Evolutionary conservation across 2,888 invertebrate species (phyloP), one percentile per base, ranked within the genome.

Genomic region (Idaea straminata): DNA sequence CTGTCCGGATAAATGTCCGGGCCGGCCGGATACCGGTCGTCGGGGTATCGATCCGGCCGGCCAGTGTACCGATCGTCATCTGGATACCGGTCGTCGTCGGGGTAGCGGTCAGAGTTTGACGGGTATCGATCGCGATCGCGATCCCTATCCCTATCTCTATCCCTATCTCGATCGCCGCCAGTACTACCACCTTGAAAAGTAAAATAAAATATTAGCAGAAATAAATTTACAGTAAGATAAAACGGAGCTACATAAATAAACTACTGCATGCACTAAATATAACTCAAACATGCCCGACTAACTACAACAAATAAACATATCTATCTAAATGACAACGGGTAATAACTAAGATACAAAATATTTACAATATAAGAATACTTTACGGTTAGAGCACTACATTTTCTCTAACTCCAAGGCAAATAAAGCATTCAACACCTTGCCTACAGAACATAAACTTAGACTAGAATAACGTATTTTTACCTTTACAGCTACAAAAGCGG

Each of bases 1-100:
- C 84, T 77, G 69, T 88, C 88, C 72, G 88, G 87, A 74, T 91
- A 92, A 62, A 87, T 85, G 79, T 93, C 93, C 16, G 92, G 86
- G 0, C 93, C 90, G 57, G 88, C 92, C 65, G 95, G 94, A 77
- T 94, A 95, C 61, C 94, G 90, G 83, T 94, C 94, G 66, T 93
- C 93, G 73, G 80, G 82, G 86, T 91, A 94, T 74, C 93, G 91
- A 79, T 94, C 94, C 60, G 91, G 86, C 65, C 87, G 82, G 72
- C 88, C 85, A 76, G 73, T 73, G 70, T 91, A 93, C 70, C 91
- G 89, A 77, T 93, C 93, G 74, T 92, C 92, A 73, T 89, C 84
- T 35, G 94, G 88, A 80, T 93, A 94, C 68, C 94, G 91, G 75
- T 94, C 94, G 70, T 92, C 89, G 72, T 90, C 87, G 61, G 92